phyloP scores from a whole-genome alignment of 2,888 invertebrate species.

The Diabrotica balteata region DNA sequence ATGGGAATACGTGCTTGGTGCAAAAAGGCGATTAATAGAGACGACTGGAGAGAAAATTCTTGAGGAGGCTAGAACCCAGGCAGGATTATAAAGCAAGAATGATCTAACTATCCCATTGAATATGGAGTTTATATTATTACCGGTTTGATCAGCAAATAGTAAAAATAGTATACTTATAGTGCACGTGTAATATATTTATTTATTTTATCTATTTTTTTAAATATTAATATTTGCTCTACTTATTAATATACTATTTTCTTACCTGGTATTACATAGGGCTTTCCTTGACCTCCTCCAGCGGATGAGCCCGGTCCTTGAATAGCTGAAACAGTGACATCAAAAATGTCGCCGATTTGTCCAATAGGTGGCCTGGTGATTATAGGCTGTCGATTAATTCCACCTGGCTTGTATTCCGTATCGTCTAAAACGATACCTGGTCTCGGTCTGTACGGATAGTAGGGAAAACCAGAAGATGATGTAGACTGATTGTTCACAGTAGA shows the following conservation, averaged over 20 bases:
- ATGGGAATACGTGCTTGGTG: too few species aligned
- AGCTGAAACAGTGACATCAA: slow-evolving; percentile 87
- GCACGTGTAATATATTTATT: too few species aligned
- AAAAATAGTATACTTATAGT: too few species aligned
- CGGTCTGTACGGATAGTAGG: slow-evolving; percentile 72
- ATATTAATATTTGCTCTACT: background rate
- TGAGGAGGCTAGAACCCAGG: too few species aligned
- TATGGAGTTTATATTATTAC: too few species aligned
- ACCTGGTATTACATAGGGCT: slow-evolving; percentile 66
- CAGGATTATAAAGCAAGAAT: too few species aligned
- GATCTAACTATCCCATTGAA: too few species aligned
- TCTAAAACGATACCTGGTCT: slow-evolving; percentile 87
- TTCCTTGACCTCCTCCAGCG: slow-evolving; percentile 55
- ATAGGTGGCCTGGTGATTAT: slow-evolving; percentile 61
- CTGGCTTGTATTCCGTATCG: slow-evolving; percentile 81
- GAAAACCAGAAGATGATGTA: slow-evolving; percentile 51
- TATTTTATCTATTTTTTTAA: too few species aligned
- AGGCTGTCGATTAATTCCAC: slow-evolving; percentile 60
- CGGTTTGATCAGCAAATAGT: too few species aligned
- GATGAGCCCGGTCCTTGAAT: slow-evolving; percentile 81
- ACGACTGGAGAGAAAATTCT: too few species aligned
- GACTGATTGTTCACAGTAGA: slow-evolving; percentile 20
- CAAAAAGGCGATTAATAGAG: too few species aligned
- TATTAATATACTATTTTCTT: slow-evolving; percentile 29
- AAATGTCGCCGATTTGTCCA: slow-evolving; percentile 76